Evolutionary conservation across 37 sponge, comb jelly and placozoan species (phyloP).

Genomic region (Beroe forskalii): DNA sequence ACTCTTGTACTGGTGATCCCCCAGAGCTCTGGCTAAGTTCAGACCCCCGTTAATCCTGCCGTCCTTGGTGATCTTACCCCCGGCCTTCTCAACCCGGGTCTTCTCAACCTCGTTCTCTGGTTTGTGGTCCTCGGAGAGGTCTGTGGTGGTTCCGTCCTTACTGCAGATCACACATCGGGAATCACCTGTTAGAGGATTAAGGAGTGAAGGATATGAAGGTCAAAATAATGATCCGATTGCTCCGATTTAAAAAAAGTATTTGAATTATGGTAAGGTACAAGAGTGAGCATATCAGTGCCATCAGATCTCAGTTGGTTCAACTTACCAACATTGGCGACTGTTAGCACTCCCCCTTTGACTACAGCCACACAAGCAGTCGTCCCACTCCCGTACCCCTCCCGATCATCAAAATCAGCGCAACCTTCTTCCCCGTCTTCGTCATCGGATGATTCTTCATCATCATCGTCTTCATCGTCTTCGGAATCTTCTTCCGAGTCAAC

Average conservation of each 20-base stretch:
- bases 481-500: neutral
- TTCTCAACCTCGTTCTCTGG: slow-evolving; percentile 78
- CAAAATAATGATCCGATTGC: too few species aligned
- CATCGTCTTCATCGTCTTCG: neutral
- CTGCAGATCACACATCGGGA: slow-evolving; percentile 80
- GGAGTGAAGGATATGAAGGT: too few species aligned
- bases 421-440: slow-evolving; percentile 43
- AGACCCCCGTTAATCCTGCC: slow-evolving; percentile 81
- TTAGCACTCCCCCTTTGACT: slow-evolving; percentile 67
- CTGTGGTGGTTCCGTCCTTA: slow-evolving; percentile 74
- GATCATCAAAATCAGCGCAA: neutral
- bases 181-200: slow-evolving; percentile 70
- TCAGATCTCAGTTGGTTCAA: neutral
- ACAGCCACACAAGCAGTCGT: slow-evolving; percentile 85
- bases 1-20: slow-evolving; percentile 86
- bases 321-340: slow-evolving; percentile 84
- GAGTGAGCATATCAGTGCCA: too few species aligned
- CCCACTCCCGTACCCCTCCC: slow-evolving; percentile 76
- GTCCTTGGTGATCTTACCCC: slow-evolving; percentile 77
- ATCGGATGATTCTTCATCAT: neutral
- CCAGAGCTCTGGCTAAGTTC: slow-evolving; percentile 88
- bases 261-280: neutral
- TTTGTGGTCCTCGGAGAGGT: slow-evolving; percentile 86
- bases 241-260: neutral
- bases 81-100: slow-evolving; percentile 76